These are phyloP conservation scores for Channallabes apus DNA, from an alignment of 2,797 vertebrate species.

Conservation along the genomic window DNA sequence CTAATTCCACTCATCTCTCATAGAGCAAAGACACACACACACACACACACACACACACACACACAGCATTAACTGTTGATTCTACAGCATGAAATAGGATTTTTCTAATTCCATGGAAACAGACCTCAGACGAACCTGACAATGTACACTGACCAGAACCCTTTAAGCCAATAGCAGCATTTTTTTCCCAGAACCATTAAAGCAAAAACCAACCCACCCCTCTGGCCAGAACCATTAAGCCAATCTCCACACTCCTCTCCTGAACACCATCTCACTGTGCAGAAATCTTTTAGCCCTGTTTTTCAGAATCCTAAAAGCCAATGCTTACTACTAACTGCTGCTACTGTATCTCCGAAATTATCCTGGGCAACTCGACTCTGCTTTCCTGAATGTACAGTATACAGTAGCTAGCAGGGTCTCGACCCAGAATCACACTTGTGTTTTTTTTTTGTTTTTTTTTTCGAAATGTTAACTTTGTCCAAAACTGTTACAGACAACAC, in stretches of 20 bases:
- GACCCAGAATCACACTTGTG: not conserved
- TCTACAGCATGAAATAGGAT: slow-evolving; percentile 28
- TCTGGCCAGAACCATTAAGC: slow-evolving; percentile 6
- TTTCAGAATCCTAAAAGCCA: not conserved
- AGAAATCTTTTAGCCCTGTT: not conserved
- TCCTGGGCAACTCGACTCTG: not conserved
- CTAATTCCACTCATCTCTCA: slow-evolving; percentile 33
- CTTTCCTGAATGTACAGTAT: not conserved
- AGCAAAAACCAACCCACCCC: not conserved
- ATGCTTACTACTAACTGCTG: not conserved
- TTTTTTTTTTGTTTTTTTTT: too few relatives aligned
- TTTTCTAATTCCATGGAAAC: slow-evolving; percentile 35
- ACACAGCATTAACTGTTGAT: not conserved
- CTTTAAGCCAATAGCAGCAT: slow-evolving; percentile 13
- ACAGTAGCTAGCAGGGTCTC: not conserved
- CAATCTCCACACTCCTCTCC: not conserved
- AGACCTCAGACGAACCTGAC: slow-evolving; percentile 27
- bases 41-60: not conserved
- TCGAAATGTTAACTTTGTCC: not conserved
- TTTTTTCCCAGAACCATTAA: not conserved
- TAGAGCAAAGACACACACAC: slow-evolving; percentile 20
- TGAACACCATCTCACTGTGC: not conserved
- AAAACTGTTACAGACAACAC: not conserved
- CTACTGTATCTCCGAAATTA: not conserved
- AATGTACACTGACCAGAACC: slow-evolving; percentile 12